These are phyloP conservation scores for Trichomycterus rosablanca DNA, from an alignment of 2,113 vertebrate genomes.

Conservation along the genomic window DNA sequence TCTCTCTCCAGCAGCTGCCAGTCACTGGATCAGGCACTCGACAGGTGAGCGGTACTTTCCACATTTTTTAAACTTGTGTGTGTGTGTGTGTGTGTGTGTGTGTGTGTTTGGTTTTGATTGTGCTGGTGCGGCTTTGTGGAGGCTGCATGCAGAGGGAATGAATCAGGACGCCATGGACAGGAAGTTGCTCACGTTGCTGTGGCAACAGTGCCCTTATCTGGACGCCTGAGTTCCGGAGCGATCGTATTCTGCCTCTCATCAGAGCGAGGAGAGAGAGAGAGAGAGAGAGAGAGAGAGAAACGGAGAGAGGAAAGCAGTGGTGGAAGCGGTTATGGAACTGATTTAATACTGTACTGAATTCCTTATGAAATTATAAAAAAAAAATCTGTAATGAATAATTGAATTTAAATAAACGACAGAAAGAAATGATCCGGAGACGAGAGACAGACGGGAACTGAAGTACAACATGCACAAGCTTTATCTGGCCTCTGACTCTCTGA, in stretches of 20 bases:
- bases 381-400: background rate
- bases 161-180: conserved; percentile 49
- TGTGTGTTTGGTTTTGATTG: background rate
- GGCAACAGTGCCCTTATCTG: conserved; percentile 58
- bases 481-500: conserved; percentile 63
- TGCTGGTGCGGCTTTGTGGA: conserved; percentile 4
- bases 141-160: too few relatives aligned
- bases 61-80: background rate
- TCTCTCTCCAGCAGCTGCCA: conserved; percentile 87
- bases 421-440: conserved; percentile 27
- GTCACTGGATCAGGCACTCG: conserved; percentile 83
- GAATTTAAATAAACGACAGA: background rate
- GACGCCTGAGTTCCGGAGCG: conserved; percentile 59
- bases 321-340: conserved; percentile 1
- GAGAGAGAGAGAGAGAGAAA: conserved; percentile 25
- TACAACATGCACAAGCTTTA: conserved; percentile 73
- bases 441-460: conserved; percentile 52
- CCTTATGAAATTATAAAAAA: too few relatives aligned
- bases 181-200: conserved; percentile 52
- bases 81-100: conserved; percentile 32
- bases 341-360: background rate
- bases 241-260: conserved; percentile 40
- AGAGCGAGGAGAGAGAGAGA: conserved; percentile 11
- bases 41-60: conserved; percentile 79
- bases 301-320: conserved; percentile 29